phyloP scores from a whole-genome alignment of 2,797 vertebrate species.

The Enteromius thamalakanensis region DNA sequence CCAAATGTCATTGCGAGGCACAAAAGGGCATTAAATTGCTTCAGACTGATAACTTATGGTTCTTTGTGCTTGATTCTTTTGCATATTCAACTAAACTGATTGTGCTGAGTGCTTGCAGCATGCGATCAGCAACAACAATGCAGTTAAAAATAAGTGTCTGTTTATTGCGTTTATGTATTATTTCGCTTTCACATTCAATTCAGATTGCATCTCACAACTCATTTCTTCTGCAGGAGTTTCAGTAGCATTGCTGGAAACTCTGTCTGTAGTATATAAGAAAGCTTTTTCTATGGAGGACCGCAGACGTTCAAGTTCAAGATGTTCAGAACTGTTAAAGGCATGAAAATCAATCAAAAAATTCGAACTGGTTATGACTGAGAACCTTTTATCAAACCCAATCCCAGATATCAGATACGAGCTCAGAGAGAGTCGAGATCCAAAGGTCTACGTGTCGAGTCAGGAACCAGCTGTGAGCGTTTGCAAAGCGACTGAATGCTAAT shows the following conservation, averaged over 20 bases:
- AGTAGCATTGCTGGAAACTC: neutral
- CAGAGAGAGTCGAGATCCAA: slow-evolving; percentile 24
- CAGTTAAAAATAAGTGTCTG: neutral
- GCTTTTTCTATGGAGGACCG: neutral
- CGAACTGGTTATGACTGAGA: slow-evolving; percentile 14
- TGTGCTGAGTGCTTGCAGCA: neutral
- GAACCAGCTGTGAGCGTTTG: slow-evolving; percentile 45
- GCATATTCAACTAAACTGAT: neutral
- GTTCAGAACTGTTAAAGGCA: slow-evolving; percentile 10
- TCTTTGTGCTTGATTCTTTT: neutral
- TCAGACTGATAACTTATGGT: neutral
- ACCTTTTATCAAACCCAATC: slow-evolving; percentile 18
- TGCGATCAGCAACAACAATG: neutral
- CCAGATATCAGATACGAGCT: slow-evolving; percentile 44
- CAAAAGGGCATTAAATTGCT: neutral
- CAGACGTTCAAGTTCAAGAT: neutral
- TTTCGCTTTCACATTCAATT: neutral
- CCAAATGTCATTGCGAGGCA: neutral
- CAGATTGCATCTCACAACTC: neutral
- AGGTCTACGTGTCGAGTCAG: slow-evolving; percentile 35
- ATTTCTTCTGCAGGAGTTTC: neutral
- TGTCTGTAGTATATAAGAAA: neutral
- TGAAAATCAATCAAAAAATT: neutral
- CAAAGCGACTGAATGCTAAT: slow-evolving; percentile 54
- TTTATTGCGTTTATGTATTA: neutral